Base-by-base conservation (phyloP, 2,113 vertebrate genomes). In the Trematomus loennbergii region DNA sequence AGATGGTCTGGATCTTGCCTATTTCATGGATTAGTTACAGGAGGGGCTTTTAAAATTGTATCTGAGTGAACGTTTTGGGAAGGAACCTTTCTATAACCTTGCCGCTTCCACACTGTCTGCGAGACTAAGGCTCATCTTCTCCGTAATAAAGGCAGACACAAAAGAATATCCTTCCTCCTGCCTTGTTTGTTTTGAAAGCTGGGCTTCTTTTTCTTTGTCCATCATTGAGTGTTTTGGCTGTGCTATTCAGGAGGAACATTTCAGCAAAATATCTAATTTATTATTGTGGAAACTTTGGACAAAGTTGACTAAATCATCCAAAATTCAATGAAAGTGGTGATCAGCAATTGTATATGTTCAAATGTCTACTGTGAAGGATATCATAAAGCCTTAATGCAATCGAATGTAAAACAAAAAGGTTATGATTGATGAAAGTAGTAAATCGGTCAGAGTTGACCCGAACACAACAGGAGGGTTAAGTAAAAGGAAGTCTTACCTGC, bases 11-110 rank as follows among this genome's bases (percentile, higher is more conserved):
- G 87, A 88, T 88, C 74, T 85, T 75, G 69, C 83, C 90, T 79
- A 88, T 92, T 90, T 90, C 79, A 79, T 87, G 82, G 87, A 89
- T 92, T 92, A 83, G 85, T 80, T 75, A 85, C 81, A 90, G 81
- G 71, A 81, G 65, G 62, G 62, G 74, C 64, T 88, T 86, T 88
- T 75, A 64, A 89, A 91, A 85, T 81, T 62, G 83, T 84, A 71
- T 80, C 63, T 62, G 65, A 87, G 75, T 46, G 82, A 87, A 82
- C 20, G 1, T 86, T 87, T 89, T 85, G 6, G 3, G 46, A 57
- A 33, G 13, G 17, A 87, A 86, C 75, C 82, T 87, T 74, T 81
- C 40, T 65, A 20, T 77, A 90, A 81, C 87, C 84, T 88, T 82
- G 78, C 53, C 3, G 43, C 76, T 80, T 80, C 79, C 48, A 69